Conservation (phyloP, 37 sponge, comb jelly and placozoan genomes). For the Oscarella lobularis region DNA sequence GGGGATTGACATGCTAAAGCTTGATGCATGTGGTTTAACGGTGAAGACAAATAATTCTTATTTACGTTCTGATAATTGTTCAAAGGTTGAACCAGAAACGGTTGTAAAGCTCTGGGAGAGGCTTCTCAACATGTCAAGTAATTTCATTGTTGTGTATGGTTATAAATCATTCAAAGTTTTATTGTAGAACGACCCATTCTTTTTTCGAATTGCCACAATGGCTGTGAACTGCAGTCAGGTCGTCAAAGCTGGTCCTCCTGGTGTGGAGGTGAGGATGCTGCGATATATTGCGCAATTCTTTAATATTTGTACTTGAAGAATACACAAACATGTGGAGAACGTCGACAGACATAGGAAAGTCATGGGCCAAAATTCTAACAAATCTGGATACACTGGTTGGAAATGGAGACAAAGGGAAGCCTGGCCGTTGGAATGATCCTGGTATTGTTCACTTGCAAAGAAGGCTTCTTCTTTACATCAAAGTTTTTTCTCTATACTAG, state of each 20-base stretch:
- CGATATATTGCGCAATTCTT: no score
- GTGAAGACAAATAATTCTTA: no score
- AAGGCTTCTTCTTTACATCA: no score
- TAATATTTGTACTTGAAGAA: not conserved
- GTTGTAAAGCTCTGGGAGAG: no score
- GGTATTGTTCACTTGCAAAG: no score
- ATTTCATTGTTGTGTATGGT: no score
- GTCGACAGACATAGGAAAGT: not conserved
- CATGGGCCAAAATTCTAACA: not conserved
- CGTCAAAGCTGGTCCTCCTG: not conserved
- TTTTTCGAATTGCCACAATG: slow-evolving; percentile 7
- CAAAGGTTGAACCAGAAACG: no score
- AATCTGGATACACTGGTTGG: slow-evolving; percentile 5
- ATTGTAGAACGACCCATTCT: not conserved
- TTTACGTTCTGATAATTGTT: no score
- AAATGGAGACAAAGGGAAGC: not conserved
- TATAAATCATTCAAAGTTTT: no score
- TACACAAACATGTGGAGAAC: slow-evolving; percentile 2
- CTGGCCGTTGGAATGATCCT: slow-evolving; percentile 6
- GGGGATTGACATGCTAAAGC: not conserved
- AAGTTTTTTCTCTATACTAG: no score
- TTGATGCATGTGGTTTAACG: slow-evolving; percentile 4
- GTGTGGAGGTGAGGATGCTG: not conserved
- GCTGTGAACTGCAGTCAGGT: not conserved
- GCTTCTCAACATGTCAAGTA: no score